Evolutionary conservation across 92 coral and sea anemone genomes (phyloP), one percentile per base, ranked within the genome.

Genomic region (Porites rus): DNA sequence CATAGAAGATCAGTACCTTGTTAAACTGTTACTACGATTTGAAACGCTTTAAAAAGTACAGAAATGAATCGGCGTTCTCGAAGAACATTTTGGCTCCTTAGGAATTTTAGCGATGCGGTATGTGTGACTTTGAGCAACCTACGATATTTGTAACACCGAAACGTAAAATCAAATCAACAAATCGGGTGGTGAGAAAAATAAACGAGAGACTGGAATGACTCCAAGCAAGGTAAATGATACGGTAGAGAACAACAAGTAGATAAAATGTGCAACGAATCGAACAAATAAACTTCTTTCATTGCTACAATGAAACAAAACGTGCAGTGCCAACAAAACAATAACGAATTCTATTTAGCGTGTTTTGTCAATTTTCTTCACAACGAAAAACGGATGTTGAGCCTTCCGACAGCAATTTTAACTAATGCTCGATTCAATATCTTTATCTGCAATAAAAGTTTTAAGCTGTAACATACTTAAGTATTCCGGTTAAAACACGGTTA

Each of bases 401-500:
- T 69, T 28, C 16, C 76, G 7, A 20, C 69, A 38, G 46, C 46
- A 25, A 43, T 28, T 69, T n/a, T 60, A 54, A 31, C 50, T 17
- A 10, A 14, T 2, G 46, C 6, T 38, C 20, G 14, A 76, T 18
- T 56, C 74, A 77, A 65, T 69, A 66, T 75, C 52, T 25, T 64
- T 54, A 65, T 65, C 65, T 50, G 67, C 43, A 46, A 10, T 31
- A 25, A 25, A 21, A 52, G 11, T 20, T 51, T 84, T 38, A 17
- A 74, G 17, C 72, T 25, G 53, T 22, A 50, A 12, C 62, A 84
- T 14, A 68, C 21, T n/a, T 68, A 85, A 65, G 76, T 52, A 76
- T 62, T 69, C 72, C 66, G 77, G 77, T 74, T 77, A 74, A 18
- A 56, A 74, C 82, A 51, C 50, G 65, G 63, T 84, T 77, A 46